Evolutionary conservation across 2,888 invertebrate species (phyloP), one percentile per base, ranked within the genome.

Genomic region (Unio delphinus): DNA sequence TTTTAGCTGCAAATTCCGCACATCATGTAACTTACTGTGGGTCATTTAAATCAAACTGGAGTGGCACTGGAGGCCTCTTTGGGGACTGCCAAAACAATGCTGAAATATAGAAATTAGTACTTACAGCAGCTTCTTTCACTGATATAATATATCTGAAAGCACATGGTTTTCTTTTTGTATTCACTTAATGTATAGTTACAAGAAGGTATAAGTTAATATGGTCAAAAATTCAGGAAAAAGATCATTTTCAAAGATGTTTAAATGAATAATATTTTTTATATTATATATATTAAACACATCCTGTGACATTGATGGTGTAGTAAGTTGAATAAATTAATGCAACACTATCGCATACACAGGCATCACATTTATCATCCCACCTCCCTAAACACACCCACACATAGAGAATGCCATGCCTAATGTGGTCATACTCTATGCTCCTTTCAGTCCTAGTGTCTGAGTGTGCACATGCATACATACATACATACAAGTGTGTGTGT

Each of bases 41-140:
- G 77, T 89, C 81, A 3, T 78, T 58, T 5, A 77, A 30, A 75
- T 88, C 82, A 81, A 90, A 90, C 34, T 77, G 78, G 28, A 88
- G 56, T 15, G 90, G 90, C 15, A 76, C 78, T 56, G 90, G 90
- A 15, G 89, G 89, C 67, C 89, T 74, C 74, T 89, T 89, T 6
- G 90, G 90, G 45, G 89, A 87, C 78, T 89, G 88, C 90, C 90
- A 90, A 76, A 90, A 90, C 34, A 81, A 74, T 67, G 82, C 90
- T 89, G 81, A 61, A 84, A 82, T 23, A 55, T 8, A 17, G 45
- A 15, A 57, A 34, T 45, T 15, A 45, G 45, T 45, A 11, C 45
- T 11, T 15, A 45, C 15, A 11, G 15, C 15, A 15, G 45, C 15
- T 45, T 45, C 45, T 15, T 45, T 15, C 11, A 45, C 15, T 45